A percentile compares a stretch with the other conserved stretches of the same genome.
Evolutionary conservation across 2,797 vertebrate genomes (phyloP).

Genomic region (Poliocrania exsul): DNA sequence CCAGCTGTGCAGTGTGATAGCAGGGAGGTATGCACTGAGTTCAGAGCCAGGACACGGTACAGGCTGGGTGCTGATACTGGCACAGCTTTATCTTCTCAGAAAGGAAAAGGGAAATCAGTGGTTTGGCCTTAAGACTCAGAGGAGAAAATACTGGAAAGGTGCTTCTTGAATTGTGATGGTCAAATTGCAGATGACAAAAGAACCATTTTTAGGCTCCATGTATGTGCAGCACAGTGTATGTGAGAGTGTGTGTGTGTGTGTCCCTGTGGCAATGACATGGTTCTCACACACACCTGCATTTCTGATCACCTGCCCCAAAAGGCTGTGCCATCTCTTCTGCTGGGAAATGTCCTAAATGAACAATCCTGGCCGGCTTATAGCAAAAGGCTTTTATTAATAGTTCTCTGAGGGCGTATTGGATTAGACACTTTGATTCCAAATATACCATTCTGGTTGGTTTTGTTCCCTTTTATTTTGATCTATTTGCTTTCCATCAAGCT

Average conservation of each 20-base stretch:
- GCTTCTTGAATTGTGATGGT: neutral
- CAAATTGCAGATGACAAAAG: neutral
- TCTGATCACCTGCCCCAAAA: neutral
- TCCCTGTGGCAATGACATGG: neutral
- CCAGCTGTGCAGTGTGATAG: neutral
- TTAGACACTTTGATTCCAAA: neutral
- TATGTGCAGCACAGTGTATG: neutral
- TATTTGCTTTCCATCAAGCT: neutral
- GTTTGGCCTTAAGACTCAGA: neutral
- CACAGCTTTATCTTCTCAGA: neutral
- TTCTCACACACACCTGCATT: neutral
- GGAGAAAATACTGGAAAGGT: neutral
- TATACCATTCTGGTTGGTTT: fast-evolving
- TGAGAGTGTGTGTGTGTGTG: neutral
- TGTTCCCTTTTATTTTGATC: neutral
- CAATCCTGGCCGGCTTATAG: neutral
- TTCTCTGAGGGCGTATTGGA: neutral
- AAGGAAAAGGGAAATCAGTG: neutral
- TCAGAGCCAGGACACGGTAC: neutral
- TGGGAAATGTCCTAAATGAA: neutral
- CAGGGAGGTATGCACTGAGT: neutral
- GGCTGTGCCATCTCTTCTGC: neutral
- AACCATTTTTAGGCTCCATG: neutral
- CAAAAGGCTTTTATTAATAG: neutral
- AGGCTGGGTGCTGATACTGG: neutral